Evolutionary conservation across 2,113 vertebrate species (phyloP).

Genomic region (Symphodus melops): DNA sequence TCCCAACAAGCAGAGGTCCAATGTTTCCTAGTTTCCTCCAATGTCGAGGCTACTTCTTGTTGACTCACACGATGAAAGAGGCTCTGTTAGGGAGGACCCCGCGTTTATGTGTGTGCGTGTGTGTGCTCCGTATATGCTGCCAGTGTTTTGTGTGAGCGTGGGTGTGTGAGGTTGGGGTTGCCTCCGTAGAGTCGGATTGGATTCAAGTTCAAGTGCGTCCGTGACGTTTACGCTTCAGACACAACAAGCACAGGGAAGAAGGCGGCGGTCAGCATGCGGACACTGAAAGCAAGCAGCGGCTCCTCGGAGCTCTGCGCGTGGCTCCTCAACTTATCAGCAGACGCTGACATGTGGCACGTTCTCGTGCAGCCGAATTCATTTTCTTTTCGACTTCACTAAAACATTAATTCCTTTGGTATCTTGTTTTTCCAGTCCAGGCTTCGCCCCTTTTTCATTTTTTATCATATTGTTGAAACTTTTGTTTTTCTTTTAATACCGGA

Average conservation of each 20-base stretch:
- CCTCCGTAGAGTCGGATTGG: constrained; percentile 92
- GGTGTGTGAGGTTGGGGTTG: constrained; percentile 92
- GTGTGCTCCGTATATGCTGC: constrained; percentile 11
- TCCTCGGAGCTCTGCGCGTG: constrained; percentile 73
- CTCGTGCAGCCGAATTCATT: background rate
- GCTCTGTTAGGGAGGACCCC: constrained; percentile 90
- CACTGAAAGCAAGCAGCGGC: constrained; percentile 89
- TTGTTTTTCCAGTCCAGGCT: no score
- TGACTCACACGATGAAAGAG: constrained; percentile 88
- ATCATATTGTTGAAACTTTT: background rate
- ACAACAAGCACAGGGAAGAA: constrained; percentile 67
- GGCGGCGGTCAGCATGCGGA: constrained; percentile 84
- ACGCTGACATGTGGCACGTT: background rate
- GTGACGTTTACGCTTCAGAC: constrained; percentile 91
- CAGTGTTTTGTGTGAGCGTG: constrained; percentile 82
- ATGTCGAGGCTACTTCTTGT: constrained; percentile 73
- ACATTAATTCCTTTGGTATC: background rate
- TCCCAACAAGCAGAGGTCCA: constrained; percentile 79
- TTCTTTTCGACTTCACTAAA: background rate
- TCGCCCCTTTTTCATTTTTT: background rate
- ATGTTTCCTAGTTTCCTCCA: constrained; percentile 71
- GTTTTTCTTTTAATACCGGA: background rate
- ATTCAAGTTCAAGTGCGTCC: constrained; percentile 97
- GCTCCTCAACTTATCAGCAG: constrained; percentile 10
- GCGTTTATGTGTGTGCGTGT: constrained; percentile 75